Evolutionary conservation across 35 echinoderm and acorn worm species (phyloP), one percentile per base, ranked within the genome.

Genomic region (Ophioderma brevispina): DNA sequence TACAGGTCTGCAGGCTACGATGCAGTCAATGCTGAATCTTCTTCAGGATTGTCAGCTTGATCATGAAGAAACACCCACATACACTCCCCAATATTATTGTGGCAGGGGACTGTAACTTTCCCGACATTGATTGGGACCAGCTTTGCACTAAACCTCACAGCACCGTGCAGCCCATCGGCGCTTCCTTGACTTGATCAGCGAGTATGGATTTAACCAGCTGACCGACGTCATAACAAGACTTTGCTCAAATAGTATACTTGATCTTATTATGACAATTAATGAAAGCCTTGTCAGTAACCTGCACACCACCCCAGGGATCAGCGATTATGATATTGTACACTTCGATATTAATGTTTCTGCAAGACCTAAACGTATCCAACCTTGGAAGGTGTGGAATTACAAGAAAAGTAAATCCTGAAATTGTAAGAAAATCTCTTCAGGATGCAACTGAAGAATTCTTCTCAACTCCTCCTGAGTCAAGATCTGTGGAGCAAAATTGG

Each of bases 81-180:
- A 34, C 43, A 32, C 81, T 76, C 28, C 80, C 89, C 15, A 91
- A 91, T 84, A 56, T 91, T 35, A 78, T 80, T 32, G 80, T 91
- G 33, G 81, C 75, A 18, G 84, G 84, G 15, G 82, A 87, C 55
- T 92, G 63, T 39, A 92, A 92, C 52, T 40, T 87, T 6, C 85
- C 91, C n/a, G 91, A 88, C 75, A 88, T 93, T 19, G 28, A 88
- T 39, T 93, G 85, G 91, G 33, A 76, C n/a, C n/a, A n/a, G 33
- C 0, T 38, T 23, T 80, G 40, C n/a, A 64, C 6, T 33, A 36
- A 31, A 36, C 64, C 39, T 80, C 87, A 75, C 64, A 36, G 36
- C 38, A 25, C 31, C 38, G 59, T 34, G 8, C 19, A 13, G 32
- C 64, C 34, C 85, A 88, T 33, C 32, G 87, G 2, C 52, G 36